These are phyloP conservation scores for Falco peregrinus DNA, from an alignment of 2,797 vertebrate genomes.

Conservation along the genomic window DNA sequence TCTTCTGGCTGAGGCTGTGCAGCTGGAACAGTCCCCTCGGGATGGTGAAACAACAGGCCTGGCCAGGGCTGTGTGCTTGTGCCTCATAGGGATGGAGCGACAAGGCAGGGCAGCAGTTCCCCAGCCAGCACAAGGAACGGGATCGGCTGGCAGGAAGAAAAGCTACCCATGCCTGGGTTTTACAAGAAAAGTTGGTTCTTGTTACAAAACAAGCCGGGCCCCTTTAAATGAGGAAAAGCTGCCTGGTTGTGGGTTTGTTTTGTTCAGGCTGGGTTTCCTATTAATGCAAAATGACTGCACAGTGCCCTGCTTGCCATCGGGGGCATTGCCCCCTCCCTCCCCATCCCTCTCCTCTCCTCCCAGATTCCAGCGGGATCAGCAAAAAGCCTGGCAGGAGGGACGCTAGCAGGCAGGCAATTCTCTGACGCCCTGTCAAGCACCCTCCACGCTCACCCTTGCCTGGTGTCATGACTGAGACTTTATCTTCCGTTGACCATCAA, in stretches of 20 bases:
- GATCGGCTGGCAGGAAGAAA: background rate
- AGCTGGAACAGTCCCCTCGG: background rate
- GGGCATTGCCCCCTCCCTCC: background rate
- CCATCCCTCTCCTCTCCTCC: background rate
- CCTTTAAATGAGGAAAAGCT: background rate
- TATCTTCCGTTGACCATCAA: conserved; percentile 59
- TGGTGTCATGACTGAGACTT: conserved; percentile 21
- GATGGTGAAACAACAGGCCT: background rate
- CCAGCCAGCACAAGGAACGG: background rate
- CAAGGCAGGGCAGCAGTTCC: background rate
- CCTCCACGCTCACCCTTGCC: background rate
- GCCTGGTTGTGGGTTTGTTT: background rate
- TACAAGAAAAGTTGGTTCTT: background rate
- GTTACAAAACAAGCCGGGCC: background rate
- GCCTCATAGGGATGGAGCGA: background rate
- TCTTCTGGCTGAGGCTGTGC: background rate
- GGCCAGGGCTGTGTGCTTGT: accelerated
- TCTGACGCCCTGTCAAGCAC: background rate
- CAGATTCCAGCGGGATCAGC: background rate
- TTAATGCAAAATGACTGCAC: background rate
- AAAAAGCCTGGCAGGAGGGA: background rate
- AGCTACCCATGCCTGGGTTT: background rate
- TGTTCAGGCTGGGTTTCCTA: background rate
- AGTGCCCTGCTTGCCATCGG: background rate
- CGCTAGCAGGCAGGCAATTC: background rate